A percentile compares a stretch with the other conserved stretches of the same genome.
Conservation (phyloP, 2,888 invertebrate genomes). For the Craniophora ligustri region DNA sequence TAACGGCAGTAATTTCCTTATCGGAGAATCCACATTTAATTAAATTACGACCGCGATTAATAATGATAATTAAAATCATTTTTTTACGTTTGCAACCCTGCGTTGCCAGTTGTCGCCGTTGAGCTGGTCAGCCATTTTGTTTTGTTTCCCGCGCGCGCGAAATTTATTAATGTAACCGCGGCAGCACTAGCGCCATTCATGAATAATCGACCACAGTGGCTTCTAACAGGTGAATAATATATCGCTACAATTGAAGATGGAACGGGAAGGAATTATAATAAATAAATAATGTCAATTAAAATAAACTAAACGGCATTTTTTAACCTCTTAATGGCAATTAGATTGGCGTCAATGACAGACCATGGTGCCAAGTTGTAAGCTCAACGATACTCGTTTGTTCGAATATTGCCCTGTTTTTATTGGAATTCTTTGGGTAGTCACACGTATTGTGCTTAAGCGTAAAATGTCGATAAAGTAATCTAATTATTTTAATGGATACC, state of each 20-base stretch:
- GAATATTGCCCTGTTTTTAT: constrained; percentile 20
- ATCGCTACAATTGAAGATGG: constrained; percentile 35
- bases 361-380: constrained; percentile 7
- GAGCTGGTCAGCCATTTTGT: constrained; percentile 60
- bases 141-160: constrained; percentile 61
- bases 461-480: constrained; percentile 31
- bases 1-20: constrained; percentile 41
- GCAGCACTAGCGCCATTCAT: constrained; percentile 66
- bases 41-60: constrained; percentile 31
- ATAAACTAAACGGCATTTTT: constrained; percentile 25
- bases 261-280: constrained; percentile 42
- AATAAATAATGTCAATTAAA: constrained; percentile 50
- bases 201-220: constrained; percentile 54
- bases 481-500: constrained; percentile 45
- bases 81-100: constrained; percentile 54
- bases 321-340: constrained; percentile 40
- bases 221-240: constrained; percentile 28
- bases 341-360: constrained; percentile 30
- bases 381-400: constrained; percentile 26
- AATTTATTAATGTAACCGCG: constrained; percentile 65
- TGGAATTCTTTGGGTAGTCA: constrained; percentile 12
- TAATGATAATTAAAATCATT: constrained; percentile 27
- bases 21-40: constrained; percentile 32
- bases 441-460: constrained; percentile 23
- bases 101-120: constrained; percentile 45